Percentiles rank a stretch among this genome's conserved stretches.
Conservation (phyloP, 2,113 vertebrate species). For the Limnothrissa miodon region DNA sequence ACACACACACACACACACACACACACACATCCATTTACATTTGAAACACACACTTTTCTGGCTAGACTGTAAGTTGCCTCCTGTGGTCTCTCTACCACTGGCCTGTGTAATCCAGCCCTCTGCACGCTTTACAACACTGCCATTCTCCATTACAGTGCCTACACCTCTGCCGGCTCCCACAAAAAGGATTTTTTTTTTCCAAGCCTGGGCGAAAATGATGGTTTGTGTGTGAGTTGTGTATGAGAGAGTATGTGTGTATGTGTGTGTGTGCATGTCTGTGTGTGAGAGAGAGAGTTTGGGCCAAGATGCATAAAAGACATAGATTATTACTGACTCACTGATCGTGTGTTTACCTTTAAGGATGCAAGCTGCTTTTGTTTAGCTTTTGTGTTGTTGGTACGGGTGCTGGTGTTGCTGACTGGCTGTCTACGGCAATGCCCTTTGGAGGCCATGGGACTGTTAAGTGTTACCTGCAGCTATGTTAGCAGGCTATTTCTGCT, state of each 20-base stretch:
- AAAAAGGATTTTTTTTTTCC: neutral
- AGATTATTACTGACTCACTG: neutral
- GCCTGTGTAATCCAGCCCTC: neutral
- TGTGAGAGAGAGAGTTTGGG: neutral
- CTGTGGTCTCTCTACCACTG: neutral
- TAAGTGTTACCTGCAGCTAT: neutral
- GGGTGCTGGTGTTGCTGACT: neutral
- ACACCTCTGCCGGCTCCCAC: neutral
- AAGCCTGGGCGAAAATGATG: neutral
- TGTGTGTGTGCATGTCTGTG: neutral
- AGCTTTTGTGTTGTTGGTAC: neutral
- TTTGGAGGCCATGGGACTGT: neutral
- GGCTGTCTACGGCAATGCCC: neutral
- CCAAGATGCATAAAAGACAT: neutral
- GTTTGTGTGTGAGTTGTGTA: neutral
- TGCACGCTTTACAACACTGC: neutral
- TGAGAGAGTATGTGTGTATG: neutral
- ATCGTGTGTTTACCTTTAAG: neutral
- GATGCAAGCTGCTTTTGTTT: neutral
- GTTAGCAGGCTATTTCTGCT: neutral
- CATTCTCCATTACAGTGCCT: neutral
- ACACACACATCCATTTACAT: neutral
- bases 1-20: slow-evolving; percentile 8
- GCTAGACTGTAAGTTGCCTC: neutral
- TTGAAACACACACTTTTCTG: neutral